phyloP scores from a whole-genome alignment of 2,888 invertebrate genomes.

The Thymelicus lineola region DNA sequence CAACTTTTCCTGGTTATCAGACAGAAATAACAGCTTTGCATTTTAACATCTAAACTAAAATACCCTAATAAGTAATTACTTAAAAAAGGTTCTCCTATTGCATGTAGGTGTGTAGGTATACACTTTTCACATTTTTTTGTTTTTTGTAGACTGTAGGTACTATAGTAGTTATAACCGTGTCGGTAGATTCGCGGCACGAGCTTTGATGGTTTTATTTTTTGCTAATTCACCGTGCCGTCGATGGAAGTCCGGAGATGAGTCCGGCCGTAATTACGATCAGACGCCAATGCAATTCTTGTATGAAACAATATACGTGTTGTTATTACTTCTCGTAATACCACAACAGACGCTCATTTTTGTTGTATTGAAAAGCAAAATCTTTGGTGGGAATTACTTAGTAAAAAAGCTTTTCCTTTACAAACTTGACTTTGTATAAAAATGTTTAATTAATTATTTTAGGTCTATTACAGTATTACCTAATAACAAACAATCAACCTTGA shows the following conservation, averaged over 20 bases:
- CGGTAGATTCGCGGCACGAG: slow-evolving; percentile 31
- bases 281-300: slow-evolving; percentile 28
- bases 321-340: slow-evolving; percentile 13
- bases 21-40: too few relatives aligned
- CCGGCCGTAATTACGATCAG: slow-evolving; percentile 47
- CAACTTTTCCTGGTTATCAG: too few relatives aligned
- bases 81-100: too few relatives aligned
- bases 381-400: neutral
- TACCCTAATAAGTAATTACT: too few relatives aligned
- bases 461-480: too few relatives aligned
- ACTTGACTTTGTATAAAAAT: too few relatives aligned
- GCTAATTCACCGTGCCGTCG: slow-evolving; percentile 56
- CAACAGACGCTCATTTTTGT: neutral
- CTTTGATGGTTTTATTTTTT: slow-evolving; percentile 55
- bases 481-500: too few relatives aligned
- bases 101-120: neutral
- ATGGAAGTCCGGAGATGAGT: slow-evolving; percentile 54
- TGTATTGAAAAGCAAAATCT: neutral
- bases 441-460: too few relatives aligned
- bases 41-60: too few relatives aligned
- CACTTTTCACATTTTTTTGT: neutral
- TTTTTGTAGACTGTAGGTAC: neutral
- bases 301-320: slow-evolving; percentile 25
- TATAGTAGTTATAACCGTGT: too few relatives aligned
- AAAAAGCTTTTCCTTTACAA: neutral